Base-by-base conservation (phyloP, 2,888 invertebrate genomes). In the Galeruca laticollis region DNA sequence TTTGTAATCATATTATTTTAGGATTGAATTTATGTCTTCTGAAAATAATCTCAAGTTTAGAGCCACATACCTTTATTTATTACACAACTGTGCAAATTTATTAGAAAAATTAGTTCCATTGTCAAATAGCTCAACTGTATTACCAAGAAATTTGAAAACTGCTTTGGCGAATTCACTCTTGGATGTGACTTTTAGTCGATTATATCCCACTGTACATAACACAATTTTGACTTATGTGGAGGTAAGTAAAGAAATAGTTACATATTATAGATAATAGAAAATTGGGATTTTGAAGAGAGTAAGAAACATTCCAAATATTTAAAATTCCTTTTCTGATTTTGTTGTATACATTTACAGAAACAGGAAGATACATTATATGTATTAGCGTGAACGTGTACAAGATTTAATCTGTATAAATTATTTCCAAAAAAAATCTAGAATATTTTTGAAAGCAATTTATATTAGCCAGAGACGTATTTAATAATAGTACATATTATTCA, bases 101-200 rank as follows among this genome's bases (percentile, higher is more conserved):
- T 75, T 87, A 68, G 80, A 82, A 49, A 81, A 81, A 69, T 77
- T 87, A 43, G 83, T 88, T 26, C 87, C 88, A 2, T 63, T 85
- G 52, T 83, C 84, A 66, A 81, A 85, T 73, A 82, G 86, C 1
- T 83, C 85, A 67, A 68, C 79, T 43, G 80, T 87, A 21, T 75
- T 88, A 61, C 87, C 88, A 2, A 84, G 83, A 71, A 82, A 83
- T 70, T 79, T 88, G 40, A 87, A 87, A 81, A 77, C 80, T 52
- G 83, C 86, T 0, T 78, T 88, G 33, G 80, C 84, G 8, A 79
- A 77, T 69, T 82, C 84, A 52, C 77, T 88, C 56, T 79, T 88
- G 72, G 88, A 89, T 78, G 84, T 87, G 2, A 80, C 87, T 21
- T 82, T 88, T 71, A 83, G 85, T 59, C 80, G 86, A 40, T 78